Conservation (phyloP, 2,888 invertebrate genomes). For the Acholoe squamosa region DNA sequence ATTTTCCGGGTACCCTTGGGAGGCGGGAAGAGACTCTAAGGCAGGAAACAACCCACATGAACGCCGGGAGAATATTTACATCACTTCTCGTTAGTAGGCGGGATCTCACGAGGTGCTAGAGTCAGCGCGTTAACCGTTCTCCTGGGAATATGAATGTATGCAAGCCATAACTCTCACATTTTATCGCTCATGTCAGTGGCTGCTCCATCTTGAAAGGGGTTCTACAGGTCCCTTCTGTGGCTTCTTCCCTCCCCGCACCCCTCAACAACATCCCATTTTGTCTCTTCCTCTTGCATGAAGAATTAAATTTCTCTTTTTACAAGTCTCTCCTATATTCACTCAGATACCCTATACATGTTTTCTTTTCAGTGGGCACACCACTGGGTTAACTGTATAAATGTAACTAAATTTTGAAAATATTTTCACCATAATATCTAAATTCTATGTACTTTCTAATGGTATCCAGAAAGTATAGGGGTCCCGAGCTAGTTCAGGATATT, state of each 20-base stretch:
- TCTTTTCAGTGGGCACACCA: too few species aligned
- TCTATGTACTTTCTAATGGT: too few species aligned
- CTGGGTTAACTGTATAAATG: too few species aligned
- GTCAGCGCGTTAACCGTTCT: not conserved
- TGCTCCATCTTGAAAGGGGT: not conserved
- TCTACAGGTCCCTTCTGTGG: not conserved
- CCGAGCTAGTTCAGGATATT: too few species aligned
- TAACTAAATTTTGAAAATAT: too few species aligned
- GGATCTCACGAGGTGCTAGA: not conserved
- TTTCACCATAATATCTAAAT: too few species aligned
- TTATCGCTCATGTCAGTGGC: slow-evolving; percentile 21
- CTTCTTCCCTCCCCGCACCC: not conserved
- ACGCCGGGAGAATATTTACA: slow-evolving; percentile 24
- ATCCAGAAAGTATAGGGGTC: too few species aligned
- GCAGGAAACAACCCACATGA: not conserved
- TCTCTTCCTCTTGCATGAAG: too few species aligned
- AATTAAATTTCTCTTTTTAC: too few species aligned
- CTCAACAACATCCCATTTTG: too few species aligned
- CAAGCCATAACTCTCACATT: slow-evolving; percentile 17
- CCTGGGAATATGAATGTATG: slow-evolving; percentile 31
- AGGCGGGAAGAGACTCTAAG: not conserved
- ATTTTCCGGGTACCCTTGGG: not conserved
- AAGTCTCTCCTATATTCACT: too few species aligned
- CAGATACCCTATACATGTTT: too few species aligned
- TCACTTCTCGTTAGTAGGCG: slow-evolving; percentile 29